phyloP scores from a whole-genome alignment of 2,888 invertebrate species.

The Ryuthela nishihirai region DNA sequence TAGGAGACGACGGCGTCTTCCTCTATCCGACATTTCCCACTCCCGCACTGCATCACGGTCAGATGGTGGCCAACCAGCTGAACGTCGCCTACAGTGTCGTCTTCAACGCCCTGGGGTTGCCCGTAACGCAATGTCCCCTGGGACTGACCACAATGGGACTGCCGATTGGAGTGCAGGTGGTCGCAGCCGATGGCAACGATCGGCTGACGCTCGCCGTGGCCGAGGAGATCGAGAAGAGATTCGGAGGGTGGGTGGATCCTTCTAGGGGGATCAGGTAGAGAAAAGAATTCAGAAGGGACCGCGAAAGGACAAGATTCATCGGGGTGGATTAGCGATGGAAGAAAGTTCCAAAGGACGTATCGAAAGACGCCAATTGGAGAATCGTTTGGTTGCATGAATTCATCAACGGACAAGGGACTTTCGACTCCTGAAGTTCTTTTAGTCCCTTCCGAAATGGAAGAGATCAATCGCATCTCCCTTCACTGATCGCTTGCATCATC shows the following conservation, averaged over 20 bases:
- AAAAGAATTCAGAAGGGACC: no score
- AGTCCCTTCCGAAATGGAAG: no score
- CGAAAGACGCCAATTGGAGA: no score
- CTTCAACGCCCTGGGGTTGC: conserved; percentile 21
- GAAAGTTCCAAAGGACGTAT: no score
- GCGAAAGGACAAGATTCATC: no score
- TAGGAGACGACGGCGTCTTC: conserved; percentile 14
- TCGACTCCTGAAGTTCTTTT: no score
- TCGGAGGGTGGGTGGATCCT: conserved; percentile 22
- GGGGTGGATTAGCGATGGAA: no score
- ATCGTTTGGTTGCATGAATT: no score
- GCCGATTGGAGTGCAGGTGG: conserved; percentile 22
- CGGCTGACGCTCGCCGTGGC: conserved; percentile 10
- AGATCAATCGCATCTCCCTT: no score
- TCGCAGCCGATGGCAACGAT: conserved; percentile 17
- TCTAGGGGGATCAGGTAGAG: no score
- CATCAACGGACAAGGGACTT: no score
- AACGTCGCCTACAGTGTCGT: conserved; percentile 19
- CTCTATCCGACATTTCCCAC: conserved; percentile 31
- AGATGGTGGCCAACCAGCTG: conserved; percentile 23
- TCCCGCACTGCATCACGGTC: conserved; percentile 15
- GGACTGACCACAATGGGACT: conserved; percentile 10
- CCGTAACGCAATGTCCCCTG: conserved; percentile 21
- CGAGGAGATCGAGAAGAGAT: conserved; percentile 15
- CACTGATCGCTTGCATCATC: no score